Conservation (phyloP, 2,888 invertebrate species). For the Eledona agricola region DNA sequence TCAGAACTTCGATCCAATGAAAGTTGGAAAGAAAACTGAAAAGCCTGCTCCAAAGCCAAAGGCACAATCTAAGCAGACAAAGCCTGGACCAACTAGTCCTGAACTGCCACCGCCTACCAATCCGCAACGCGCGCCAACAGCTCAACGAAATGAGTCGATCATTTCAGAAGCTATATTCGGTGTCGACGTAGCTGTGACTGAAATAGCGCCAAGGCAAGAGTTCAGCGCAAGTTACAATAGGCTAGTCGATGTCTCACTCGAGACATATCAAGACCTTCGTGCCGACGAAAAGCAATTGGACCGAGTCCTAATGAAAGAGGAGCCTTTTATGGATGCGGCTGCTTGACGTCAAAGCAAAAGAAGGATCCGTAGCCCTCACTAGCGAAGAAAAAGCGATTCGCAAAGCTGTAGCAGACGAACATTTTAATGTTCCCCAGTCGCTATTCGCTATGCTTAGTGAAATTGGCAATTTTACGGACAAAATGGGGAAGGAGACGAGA, state of each 20-base stretch:
- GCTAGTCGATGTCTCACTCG: constrained; percentile 19
- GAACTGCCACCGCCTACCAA: too few species aligned
- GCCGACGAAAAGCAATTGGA: constrained; percentile 46
- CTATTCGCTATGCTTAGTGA: constrained; percentile 41
- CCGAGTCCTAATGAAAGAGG: constrained; percentile 40
- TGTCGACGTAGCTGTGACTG: constrained; percentile 32
- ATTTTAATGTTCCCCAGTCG: constrained; percentile 50
- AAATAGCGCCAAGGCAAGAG: constrained; percentile 32
- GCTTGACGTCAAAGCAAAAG: constrained; percentile 45
- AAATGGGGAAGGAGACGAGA: constrained; percentile 50
- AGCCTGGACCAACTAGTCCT: too few species aligned
- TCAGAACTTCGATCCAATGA: constrained; percentile 36
- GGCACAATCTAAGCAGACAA: too few species aligned
- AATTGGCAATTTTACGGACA: constrained; percentile 47
- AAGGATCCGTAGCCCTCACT: constrained; percentile 43
- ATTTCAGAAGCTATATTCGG: constrained; percentile 30
- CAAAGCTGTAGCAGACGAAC: constrained; percentile 43
- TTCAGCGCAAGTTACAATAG: constrained; percentile 17
- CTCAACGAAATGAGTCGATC: constrained; percentile 30
- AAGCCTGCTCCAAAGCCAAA: constrained; percentile 4
- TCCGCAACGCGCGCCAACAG: constrained; percentile 10
- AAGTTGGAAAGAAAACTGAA: constrained; percentile 23
- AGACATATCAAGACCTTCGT: constrained; percentile 24
- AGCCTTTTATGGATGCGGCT: constrained; percentile 41
- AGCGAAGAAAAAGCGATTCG: constrained; percentile 44